Base-by-base conservation (phyloP, 2,888 invertebrate species). In the Penaeus monodon region DNA sequence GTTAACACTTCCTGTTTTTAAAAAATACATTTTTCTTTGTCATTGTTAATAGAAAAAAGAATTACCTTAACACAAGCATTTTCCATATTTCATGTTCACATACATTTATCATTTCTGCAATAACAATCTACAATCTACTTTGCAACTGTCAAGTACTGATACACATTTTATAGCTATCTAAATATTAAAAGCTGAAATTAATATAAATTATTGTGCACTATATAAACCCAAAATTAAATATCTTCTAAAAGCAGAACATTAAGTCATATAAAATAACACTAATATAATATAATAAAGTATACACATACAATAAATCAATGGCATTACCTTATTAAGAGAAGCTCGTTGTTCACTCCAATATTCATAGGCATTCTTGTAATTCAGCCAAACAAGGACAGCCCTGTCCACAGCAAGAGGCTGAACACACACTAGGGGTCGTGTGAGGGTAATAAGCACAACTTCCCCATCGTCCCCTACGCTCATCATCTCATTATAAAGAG, bases 311-410 rank as follows among this genome's bases (percentile, higher is more conserved):
- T 44, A 44, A 49, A 10, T 57, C n/a, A 38, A 64, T 74, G 2
- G 96, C 68, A 97, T 96, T 92, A 98, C 98, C 91, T 96, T 97
- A 92, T 97, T 98, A 73, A 98, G 93, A 91, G 96, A 97, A 10
- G 97, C 95, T 8, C 99, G 93, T 93, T 99, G 99, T 92, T 98
- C 98, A 91, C 97, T 97, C 99, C 99, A 99, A 93, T 99, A 99
- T 92, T 99, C 99, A 92, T 99, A 99, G 0, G 99, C 99, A 93
- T 99, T 99, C 93, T 99, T 99, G 92, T 99, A 99, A 93, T 99
- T 99, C 90, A 99, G 94, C 99, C 99, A 99, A 78, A 99, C 98
- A 33, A 99, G 94, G 90, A 99, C 98, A 24, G 98, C 99, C 94
- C 98, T 98, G 93, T 99, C 99, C 84, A 99, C 96, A 17, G 99